phyloP scores from a whole-genome alignment of 1,140 invertebrate genomes.

The Batillaria attramentaria region DNA sequence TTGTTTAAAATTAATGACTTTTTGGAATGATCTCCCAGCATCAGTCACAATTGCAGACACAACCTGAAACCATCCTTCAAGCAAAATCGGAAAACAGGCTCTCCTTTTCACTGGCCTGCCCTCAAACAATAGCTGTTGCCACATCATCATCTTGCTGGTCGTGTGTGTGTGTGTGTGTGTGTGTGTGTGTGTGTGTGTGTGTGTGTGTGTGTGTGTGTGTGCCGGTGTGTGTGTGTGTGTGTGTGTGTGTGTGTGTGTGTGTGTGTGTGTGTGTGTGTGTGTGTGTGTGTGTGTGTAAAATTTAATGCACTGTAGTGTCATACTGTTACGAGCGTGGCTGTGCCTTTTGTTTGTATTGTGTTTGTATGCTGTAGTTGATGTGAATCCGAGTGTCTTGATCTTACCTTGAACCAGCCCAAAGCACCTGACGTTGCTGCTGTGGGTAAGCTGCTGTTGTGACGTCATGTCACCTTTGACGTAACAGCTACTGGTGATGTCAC shows the following conservation, averaged over 20 bases:
- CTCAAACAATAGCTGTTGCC: too few species aligned
- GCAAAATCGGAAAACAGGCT: too few species aligned
- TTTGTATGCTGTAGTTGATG: not conserved
- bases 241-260: not conserved
- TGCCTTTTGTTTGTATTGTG: not conserved
- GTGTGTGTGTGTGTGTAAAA: not conserved
- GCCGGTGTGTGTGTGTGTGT: not conserved
- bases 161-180: constrained; percentile 23
- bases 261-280: not conserved
- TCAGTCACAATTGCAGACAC: too few species aligned
- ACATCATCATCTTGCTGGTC: too few species aligned
- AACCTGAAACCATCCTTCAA: too few species aligned
- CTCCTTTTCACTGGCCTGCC: too few species aligned
- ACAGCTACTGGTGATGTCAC: too few species aligned
- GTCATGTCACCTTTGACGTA: not conserved
- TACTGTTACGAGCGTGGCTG: not conserved
- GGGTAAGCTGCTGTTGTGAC: not conserved
- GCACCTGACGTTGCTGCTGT: too few species aligned
- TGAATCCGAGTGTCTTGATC: too few species aligned
- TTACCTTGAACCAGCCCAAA: not conserved
- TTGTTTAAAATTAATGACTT: not conserved
- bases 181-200: not conserved
- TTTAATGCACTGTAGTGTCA: too few species aligned
- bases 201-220: not conserved
- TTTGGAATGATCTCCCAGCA: too few species aligned